Base-by-base conservation (phyloP, 2,113 vertebrate species). In the Loxodonta africana region DNA sequence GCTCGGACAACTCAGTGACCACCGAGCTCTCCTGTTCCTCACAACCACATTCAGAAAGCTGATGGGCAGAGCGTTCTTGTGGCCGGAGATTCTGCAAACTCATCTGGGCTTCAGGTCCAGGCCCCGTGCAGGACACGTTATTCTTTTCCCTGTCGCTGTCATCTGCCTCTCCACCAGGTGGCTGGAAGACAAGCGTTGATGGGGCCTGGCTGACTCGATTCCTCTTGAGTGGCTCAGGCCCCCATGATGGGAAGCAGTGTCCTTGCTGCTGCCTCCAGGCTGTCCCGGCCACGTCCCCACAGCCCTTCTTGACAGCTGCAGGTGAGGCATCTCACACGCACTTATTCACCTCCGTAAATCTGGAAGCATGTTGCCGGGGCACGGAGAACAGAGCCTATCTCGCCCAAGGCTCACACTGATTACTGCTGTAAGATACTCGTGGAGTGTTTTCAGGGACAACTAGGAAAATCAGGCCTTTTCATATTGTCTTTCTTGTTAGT, bases 151-250 rank as follows among this genome's bases (percentile, higher is more conserved):
- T 15, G 0, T 8, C 1, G 0, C 7, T 80, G 28, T 11, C 51
- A 0, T 28, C 5, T 1, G 65, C 41, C 83, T 60, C 65, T 67
- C 28, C 26, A 4, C 57, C 65, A n/a, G 88, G 89, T 60, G 87
- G 18, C 82, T 15, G 30, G 23, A 37, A 87, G 53, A 51, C 8
- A 60, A 20, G n/a, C 8, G 2, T 63, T 44, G 48, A 82, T 8
- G 6, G 51, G 62, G 25, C 65, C 48, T n/a, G 73, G 92, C 60
- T n/a, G 93, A 3, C 48, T 57, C 6, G 1, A 46, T 20, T 37
- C 65, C 74, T 28, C 74, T 74, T 0, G 0, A 48, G 6, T 21
- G 14, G 23, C 11, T 6, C 2, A 0, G 48, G 30, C 8, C 46
- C 63, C 46, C 81, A 2, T 46, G 67, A 48, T 20, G 6, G 37